Conservation (phyloP, 2,113 vertebrate species). For the Esox niger region DNA sequence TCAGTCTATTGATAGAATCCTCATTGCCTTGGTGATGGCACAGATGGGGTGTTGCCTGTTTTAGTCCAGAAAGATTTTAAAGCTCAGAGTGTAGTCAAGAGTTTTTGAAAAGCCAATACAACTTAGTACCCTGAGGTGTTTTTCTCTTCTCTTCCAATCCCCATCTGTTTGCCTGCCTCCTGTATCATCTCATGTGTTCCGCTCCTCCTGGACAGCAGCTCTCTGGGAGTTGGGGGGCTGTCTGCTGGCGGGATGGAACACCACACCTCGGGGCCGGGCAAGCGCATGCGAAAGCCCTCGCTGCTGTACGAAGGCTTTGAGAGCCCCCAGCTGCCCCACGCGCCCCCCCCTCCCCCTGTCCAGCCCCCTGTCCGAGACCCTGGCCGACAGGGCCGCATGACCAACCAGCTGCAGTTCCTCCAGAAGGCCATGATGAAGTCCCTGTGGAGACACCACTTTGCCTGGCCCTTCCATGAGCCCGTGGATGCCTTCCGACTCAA, state of each 20-base stretch:
- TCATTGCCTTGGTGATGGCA: slow-evolving; percentile 11
- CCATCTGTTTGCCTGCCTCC: neutral
- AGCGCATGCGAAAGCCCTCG: slow-evolving; percentile 91
- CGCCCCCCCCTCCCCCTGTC: slow-evolving; percentile 57
- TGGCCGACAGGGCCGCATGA: slow-evolving; percentile 78
- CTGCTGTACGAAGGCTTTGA: slow-evolving; percentile 91
- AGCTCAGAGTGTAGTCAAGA: neutral
- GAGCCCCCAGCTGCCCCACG: slow-evolving; percentile 79
- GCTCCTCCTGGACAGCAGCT: slow-evolving; percentile 37
- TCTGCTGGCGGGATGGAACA: slow-evolving; percentile 61
- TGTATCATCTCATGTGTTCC: neutral
- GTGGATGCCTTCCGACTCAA: slow-evolving; percentile 87
- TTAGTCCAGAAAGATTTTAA: neutral
- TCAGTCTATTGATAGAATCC: slow-evolving; percentile 38
- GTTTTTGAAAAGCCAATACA: neutral
- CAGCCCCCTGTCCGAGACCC: slow-evolving; percentile 80
- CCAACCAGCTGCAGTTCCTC: slow-evolving; percentile 92
- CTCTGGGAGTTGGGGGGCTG: slow-evolving; percentile 57
- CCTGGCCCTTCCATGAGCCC: slow-evolving; percentile 91
- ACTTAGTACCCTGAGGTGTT: neutral
- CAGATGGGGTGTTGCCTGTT: neutral
- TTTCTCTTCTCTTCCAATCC: neutral
- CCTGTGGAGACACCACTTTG: slow-evolving; percentile 92
- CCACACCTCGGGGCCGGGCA: slow-evolving; percentile 73
- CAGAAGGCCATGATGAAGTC: slow-evolving; percentile 88